Evolutionary conservation across 2,888 invertebrate species (phyloP).

Genomic region (Drosophila silvestris): DNA sequence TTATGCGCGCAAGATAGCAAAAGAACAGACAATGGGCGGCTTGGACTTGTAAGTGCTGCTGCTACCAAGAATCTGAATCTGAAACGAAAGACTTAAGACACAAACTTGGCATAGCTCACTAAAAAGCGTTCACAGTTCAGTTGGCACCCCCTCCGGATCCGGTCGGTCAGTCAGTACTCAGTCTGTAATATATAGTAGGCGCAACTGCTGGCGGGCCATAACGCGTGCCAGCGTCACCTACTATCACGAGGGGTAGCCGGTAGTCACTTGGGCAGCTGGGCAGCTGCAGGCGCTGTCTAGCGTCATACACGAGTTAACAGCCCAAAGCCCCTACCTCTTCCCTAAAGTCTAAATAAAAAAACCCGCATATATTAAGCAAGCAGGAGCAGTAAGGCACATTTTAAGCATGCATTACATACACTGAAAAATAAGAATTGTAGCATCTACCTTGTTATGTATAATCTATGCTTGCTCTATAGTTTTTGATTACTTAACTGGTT

Average conservation of each 20-base stretch:
- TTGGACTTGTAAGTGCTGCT: constrained; percentile 15
- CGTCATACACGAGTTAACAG: constrained; percentile 78
- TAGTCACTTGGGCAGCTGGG: constrained; percentile 31
- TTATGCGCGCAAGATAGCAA: constrained; percentile 65
- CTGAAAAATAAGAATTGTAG: constrained; percentile 16
- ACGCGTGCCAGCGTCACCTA: constrained; percentile 75
- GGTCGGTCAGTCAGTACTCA: constrained; percentile 11
- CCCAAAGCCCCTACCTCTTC: constrained; percentile 18
- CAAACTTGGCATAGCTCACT: constrained; percentile 59
- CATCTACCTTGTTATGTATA: not conserved
- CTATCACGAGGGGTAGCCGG: constrained; percentile 25
- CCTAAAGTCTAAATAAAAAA: constrained; percentile 8
- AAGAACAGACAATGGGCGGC: constrained; percentile 51
- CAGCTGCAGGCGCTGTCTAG: constrained; percentile 72
- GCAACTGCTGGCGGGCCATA: constrained; percentile 27
- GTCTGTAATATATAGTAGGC: constrained; percentile 8
- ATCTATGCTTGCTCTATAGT: not conserved
- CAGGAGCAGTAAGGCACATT: constrained; percentile 66
- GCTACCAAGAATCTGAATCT: constrained; percentile 40
- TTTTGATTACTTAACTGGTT: not conserved
- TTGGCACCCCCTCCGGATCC: constrained; percentile 52
- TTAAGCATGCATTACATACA: constrained; percentile 26
- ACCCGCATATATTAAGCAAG: constrained; percentile 56
- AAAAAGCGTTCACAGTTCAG: constrained; percentile 68
- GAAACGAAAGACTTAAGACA: constrained; percentile 56